Percentiles rank a stretch among this genome's conserved stretches.
These are phyloP conservation scores for Mallateleia sp. DNA, from an alignment of 2,888 invertebrate genomes.

Conservation along the genomic window DNA sequence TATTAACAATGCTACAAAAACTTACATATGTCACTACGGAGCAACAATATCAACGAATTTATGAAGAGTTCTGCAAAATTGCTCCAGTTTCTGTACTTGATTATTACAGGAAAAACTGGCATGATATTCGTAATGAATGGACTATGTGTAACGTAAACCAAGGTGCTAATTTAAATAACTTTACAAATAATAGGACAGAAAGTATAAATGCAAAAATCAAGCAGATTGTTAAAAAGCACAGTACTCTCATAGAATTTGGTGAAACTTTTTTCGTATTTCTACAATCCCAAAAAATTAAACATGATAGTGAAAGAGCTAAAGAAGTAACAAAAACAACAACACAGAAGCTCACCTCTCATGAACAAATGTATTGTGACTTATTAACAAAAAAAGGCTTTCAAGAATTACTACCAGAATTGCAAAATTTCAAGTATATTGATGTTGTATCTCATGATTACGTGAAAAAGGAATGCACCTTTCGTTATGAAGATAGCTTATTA, in stretches of 20 bases:
- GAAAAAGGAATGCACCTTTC: not conserved
- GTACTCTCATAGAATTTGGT: conserved; percentile 1
- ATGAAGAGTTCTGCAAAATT: not conserved
- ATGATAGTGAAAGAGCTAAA: not conserved
- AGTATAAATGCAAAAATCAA: conserved; percentile 7
- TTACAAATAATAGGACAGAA: conserved; percentile 18
- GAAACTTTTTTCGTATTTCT: conserved; percentile 3
- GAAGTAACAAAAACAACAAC: not conserved
- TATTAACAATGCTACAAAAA: not conserved
- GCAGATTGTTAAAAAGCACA: not conserved
- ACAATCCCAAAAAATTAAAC: not conserved
- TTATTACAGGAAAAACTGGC: conserved; percentile 11
- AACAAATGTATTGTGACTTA: not conserved
- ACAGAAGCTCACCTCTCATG: not conserved
- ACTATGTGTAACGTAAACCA: not conserved
- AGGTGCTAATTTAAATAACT: conserved; percentile 10
- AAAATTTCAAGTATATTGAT: conserved; percentile 9
- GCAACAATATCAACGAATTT: not conserved
- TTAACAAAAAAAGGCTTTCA: not conserved
- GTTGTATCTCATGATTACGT: not conserved
- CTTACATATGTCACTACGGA: not conserved
- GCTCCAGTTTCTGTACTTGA: not conserved
- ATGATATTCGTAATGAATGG: not conserved
- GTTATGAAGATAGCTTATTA: not conserved
- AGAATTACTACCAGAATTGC: conserved; percentile 2